Evolutionary conservation across 92 coral and sea anemone species (phyloP), one percentile per base, ranked within the genome.

Genomic region (Scolanthus callimorphus): DNA sequence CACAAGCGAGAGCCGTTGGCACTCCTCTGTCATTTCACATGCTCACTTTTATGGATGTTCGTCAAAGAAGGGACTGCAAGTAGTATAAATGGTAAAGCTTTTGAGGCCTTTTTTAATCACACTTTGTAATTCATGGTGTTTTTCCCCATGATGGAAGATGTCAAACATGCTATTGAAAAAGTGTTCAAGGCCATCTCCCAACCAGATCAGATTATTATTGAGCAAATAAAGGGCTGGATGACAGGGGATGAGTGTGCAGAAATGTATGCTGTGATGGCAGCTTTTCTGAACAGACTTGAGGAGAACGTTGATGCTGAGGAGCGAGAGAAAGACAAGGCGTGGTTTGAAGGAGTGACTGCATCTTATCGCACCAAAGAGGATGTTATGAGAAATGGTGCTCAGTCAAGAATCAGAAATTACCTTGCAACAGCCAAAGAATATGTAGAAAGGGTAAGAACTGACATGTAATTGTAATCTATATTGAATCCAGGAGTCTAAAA

Each of bases 301-400:
- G 82, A 83, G 37, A 94, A 94, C 37, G 81, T 88, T 70, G 81
- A 85, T 10, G 90, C 86, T n/a, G 99, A 94, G 31, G 52, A 72
- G 24, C 65, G 94, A 28, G 70, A 80, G 3, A 94, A 94, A 23
- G 96, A 94, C 54, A 76, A 63, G 53, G 64, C 46, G 0, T 94
- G 99, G 99, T 94, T 92, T 94, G 79, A 84, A 15, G 95, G 96
- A 4, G 56, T 94, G 31, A 66, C 62, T 59, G 55, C 43, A 8
- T 69, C 76, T 34, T 80, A 67, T 24, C 79, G 67, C 58, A 94
- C 90, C 3, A 94, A 94, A 60, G 85, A 83, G 50, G 82, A 56
- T 4, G 90, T 64, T 2, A 85, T 94, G 86, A 73, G 50, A 55
- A 61, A 39, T 29, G 68, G 89, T 6, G 96, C 99, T 2, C 82